Conservation (phyloP, 2,113 vertebrate species). For the Sciurus niger region DNA sequence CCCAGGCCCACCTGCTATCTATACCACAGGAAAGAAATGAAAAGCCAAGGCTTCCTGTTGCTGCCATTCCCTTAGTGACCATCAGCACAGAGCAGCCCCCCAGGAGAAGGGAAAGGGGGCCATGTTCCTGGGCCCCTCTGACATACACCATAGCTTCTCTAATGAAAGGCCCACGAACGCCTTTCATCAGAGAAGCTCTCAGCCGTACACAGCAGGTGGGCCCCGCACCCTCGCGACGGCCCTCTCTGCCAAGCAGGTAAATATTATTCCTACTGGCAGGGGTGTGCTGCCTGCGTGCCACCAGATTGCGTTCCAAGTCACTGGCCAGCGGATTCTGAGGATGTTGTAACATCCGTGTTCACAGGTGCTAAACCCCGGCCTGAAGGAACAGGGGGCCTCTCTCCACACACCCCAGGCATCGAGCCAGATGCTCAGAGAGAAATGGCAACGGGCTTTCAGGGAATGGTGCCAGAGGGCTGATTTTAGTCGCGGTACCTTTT, state of each 20-base stretch:
- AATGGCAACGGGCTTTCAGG: fast-evolving
- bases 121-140: neutral
- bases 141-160: neutral
- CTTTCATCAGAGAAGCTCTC: neutral
- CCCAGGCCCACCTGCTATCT: neutral
- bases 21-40: neutral
- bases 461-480: too few relatives aligned
- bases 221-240: fast-evolving
- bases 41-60: neutral
- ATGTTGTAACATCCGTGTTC: neutral
- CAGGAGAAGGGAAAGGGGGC: neutral
- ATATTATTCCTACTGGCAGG: neutral
- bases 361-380: neutral
- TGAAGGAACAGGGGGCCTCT: neutral
- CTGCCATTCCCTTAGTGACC: neutral
- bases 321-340: neutral
- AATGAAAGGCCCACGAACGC: neutral
- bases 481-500: fast-evolving
- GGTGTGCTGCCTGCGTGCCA: fast-evolving
- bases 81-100: neutral
- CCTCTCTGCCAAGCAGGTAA: neutral
- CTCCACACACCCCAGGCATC: neutral
- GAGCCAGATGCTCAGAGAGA: neutral
- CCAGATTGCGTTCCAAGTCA: neutral
- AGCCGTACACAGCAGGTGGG: neutral